Percentiles rank a stretch among this genome's conserved stretches.
These are phyloP conservation scores for Agrenia bidenticulata DNA, from an alignment of 2,888 invertebrate species.

Conservation along the genomic window DNA sequence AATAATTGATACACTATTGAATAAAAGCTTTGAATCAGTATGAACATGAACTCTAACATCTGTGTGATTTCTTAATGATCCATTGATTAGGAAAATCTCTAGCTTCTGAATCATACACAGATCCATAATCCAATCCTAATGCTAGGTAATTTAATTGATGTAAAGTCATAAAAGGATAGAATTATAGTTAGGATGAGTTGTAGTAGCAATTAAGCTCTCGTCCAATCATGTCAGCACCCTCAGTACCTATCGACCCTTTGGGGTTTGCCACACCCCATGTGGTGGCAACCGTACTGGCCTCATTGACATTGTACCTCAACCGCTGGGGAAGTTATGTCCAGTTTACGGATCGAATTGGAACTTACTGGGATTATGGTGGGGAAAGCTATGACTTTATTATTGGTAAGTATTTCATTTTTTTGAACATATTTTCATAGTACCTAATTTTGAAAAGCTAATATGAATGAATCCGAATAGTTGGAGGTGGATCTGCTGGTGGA, in stretches of 20 bases:
- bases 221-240: slow-evolving; percentile 5
- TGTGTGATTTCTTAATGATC: no score
- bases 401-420: slow-evolving; percentile 20
- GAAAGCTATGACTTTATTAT: slow-evolving; percentile 45
- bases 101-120: no score
- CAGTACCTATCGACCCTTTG: slow-evolving; percentile 13
- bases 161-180: background rate
- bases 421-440: slow-evolving; percentile 10
- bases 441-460: background rate
- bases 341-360: slow-evolving; percentile 40
- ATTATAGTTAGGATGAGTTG: background rate
- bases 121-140: background rate
- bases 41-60: no score
- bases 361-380: slow-evolving; percentile 41
- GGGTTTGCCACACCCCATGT: slow-evolving; percentile 22
- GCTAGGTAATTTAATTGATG: background rate
- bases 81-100: no score
- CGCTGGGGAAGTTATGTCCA: slow-evolving; percentile 43
- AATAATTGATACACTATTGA: no score
- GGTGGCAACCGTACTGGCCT: slow-evolving; percentile 38
- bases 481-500: slow-evolving; percentile 35
- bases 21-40: no score
- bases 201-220: background rate
- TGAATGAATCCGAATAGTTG: slow-evolving; percentile 16
- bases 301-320: slow-evolving; percentile 35